phyloP scores from a whole-genome alignment of 2,888 invertebrate genomes.

The Podabrus alpinus region DNA sequence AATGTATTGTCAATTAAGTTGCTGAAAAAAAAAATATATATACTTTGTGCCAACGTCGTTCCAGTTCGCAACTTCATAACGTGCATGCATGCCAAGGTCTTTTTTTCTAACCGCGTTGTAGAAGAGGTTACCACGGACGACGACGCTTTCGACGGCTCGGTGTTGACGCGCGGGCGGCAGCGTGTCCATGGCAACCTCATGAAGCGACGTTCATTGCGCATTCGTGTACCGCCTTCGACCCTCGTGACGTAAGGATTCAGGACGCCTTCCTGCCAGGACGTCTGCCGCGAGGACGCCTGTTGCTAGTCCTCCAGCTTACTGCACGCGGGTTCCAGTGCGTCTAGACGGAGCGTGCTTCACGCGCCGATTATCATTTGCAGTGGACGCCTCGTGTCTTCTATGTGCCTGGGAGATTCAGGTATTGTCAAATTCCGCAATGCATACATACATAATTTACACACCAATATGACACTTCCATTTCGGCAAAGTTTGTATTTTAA shows the following conservation, averaged over 20 bases:
- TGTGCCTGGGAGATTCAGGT: constrained; percentile 49
- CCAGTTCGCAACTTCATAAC: constrained; percentile 27
- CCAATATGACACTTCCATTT: neutral
- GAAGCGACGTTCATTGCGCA: constrained; percentile 51
- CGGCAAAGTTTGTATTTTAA: neutral
- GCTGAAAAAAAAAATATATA: constrained; percentile 8
- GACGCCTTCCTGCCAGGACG: constrained; percentile 53
- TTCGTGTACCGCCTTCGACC: constrained; percentile 52
- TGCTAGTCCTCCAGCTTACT: constrained; percentile 54
- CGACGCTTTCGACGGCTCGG: constrained; percentile 49
- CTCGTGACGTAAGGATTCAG: constrained; percentile 48
- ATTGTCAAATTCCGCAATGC: constrained; percentile 33
- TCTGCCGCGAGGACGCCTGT: constrained; percentile 54
- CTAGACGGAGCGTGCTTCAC: constrained; percentile 33
- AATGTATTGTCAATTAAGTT: constrained; percentile 25
- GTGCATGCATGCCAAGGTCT: constrained; percentile 28
- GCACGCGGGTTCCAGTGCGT: constrained; percentile 49
- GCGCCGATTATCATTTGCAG: constrained; percentile 33
- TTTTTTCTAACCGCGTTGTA: constrained; percentile 30
- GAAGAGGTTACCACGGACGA: constrained; percentile 51
- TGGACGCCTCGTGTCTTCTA: constrained; percentile 44
- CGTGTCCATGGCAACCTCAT: constrained; percentile 49
- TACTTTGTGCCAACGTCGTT: constrained; percentile 13
- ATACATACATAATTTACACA: neutral
- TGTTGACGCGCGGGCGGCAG: constrained; percentile 51